Percentiles rank a stretch among this genome's conserved stretches.
phyloP scores from a whole-genome alignment of 2,113 vertebrate genomes.

The Eulemur rufifrons region DNA sequence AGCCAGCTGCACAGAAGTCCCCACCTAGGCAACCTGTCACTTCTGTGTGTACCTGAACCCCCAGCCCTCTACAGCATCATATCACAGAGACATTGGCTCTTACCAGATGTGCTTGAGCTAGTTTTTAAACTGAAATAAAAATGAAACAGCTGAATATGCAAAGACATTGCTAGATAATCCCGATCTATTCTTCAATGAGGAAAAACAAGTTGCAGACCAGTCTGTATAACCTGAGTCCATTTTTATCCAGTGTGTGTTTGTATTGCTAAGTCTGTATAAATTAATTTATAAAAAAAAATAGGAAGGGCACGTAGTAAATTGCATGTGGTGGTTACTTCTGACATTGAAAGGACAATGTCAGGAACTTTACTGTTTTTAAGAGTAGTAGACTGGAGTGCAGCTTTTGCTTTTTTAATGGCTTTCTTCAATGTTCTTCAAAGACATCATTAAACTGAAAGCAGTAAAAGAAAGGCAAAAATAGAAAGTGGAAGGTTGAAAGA shows the following conservation, averaged over 20 bases:
- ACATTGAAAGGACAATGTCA: neutral
- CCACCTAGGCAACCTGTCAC: neutral
- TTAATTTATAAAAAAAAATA: neutral
- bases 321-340: neutral
- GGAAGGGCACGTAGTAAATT: neutral
- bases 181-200: neutral
- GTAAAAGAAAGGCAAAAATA: neutral
- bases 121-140: neutral
- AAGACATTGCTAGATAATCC: neutral
- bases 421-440: constrained; percentile 18
- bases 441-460: neutral
- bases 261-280: neutral
- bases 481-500: neutral
- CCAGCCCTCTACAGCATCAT: neutral
- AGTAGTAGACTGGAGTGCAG: neutral
- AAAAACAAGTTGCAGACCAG: neutral
- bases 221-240: neutral
- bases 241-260: neutral
- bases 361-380: neutral
- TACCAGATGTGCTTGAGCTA: neutral
- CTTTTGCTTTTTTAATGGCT: neutral
- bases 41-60: accelerated
- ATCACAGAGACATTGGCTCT: neutral
- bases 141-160: neutral
- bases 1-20: neutral